Evolutionary conservation across 2,888 invertebrate species (phyloP).

Genomic region (Chirona hameri): DNA sequence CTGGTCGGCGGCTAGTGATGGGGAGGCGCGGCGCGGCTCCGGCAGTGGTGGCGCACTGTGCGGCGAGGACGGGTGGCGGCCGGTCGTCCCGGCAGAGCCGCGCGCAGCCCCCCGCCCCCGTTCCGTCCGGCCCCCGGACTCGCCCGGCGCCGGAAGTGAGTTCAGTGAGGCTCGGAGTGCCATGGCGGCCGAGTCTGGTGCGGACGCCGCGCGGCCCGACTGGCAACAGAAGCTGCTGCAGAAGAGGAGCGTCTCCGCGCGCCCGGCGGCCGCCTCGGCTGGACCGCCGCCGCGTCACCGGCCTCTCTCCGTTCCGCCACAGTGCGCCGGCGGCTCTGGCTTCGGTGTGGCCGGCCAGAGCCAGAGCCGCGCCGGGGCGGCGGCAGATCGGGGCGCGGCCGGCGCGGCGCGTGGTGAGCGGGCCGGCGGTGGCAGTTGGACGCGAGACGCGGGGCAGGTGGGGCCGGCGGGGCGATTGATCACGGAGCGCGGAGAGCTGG

Average conservation of each 20-base stretch:
- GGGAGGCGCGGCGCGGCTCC: not conserved
- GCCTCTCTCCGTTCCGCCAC: not conserved
- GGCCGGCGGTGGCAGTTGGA: not conserved
- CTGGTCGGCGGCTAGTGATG: not conserved
- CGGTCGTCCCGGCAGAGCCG: not conserved
- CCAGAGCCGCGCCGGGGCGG: not conserved
- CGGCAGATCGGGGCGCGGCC: not conserved
- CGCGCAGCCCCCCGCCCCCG: not conserved
- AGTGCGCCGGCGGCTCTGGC: not conserved
- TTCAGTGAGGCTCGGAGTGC: not conserved
- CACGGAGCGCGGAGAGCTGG: not conserved
- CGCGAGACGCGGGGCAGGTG: not conserved
- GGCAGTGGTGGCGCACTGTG: not conserved
- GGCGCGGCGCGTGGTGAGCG: not conserved
- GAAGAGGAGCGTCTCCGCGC: not conserved
- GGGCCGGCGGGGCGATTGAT: not conserved
- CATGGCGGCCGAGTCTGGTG: not conserved
- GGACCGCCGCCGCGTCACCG: not conserved
- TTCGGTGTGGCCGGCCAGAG: not conserved
- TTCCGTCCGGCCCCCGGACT: not conserved
- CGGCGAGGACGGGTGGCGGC: not conserved
- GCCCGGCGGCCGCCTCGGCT: not conserved
- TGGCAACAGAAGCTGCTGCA: conserved; percentile 22
- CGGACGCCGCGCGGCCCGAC: not conserved
- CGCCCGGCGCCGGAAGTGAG: not conserved